phyloP scores from a whole-genome alignment of 2,113 vertebrate species.

The Tenebrosternarchus preto region DNA sequence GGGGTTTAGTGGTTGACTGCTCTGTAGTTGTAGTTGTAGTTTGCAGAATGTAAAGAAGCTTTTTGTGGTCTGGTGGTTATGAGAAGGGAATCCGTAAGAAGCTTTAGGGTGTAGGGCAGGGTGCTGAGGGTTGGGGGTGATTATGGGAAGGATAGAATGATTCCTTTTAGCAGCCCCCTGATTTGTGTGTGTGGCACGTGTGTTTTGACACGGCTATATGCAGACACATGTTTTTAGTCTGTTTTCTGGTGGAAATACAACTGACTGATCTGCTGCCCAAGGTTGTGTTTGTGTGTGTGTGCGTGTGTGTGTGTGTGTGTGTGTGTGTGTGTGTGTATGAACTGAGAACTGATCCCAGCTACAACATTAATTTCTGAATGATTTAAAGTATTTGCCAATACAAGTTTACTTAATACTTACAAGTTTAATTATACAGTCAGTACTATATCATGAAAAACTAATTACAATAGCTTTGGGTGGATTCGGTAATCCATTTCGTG shows the following conservation, averaged over 20 bases:
- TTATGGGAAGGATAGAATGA: background rate
- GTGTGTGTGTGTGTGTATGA: background rate
- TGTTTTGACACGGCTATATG: background rate
- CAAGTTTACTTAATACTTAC: background rate
- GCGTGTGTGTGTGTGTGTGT: background rate
- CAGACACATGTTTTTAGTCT: background rate
- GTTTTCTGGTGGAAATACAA: background rate
- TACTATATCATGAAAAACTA: background rate
- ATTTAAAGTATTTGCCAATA: background rate
- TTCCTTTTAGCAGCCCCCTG: background rate
- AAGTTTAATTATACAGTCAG: background rate
- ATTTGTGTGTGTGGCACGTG: background rate
- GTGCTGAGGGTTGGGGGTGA: background rate
- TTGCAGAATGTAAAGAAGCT: no score
- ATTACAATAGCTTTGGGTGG: background rate
- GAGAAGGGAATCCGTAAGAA: no score
- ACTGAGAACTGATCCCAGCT: background rate
- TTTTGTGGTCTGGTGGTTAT: no score
- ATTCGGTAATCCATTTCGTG: background rate
- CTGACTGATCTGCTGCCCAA: slow-evolving; percentile 1
- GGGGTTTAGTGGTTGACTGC: no score
- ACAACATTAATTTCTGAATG: no score
- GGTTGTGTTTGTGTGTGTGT: background rate
- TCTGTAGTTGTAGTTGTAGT: no score
- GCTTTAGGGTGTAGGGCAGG: no score